Percentiles rank a stretch among this genome's conserved stretches.
These are phyloP conservation scores for Macroglossus sobrinus DNA, from an alignment of 2,113 vertebrate species.

Conservation along the genomic window DNA sequence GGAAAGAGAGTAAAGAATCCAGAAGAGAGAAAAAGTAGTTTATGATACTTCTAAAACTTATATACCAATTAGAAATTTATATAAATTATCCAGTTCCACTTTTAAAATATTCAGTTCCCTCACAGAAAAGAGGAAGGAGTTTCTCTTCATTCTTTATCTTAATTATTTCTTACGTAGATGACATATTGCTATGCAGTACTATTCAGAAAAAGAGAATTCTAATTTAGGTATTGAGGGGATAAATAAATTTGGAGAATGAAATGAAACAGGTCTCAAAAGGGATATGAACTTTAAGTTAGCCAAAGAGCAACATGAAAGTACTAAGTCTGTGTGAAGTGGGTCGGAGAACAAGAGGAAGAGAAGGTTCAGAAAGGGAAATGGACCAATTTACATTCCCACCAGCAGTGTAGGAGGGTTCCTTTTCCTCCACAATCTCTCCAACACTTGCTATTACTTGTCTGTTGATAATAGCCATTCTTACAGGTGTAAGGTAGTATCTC, in stretches of 20 bases:
- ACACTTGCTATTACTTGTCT: too few species aligned
- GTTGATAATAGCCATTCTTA: too few species aligned
- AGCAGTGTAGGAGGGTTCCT: too few species aligned
- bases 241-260: slow-evolving; percentile 6
- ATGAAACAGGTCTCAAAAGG: neutral
- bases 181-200: neutral
- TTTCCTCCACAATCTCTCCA: too few species aligned
- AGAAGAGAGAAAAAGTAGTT: neutral
- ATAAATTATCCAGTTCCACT: neutral
- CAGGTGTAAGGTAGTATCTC: too few species aligned
- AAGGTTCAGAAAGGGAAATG: neutral
- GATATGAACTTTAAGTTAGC: neutral
- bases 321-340: neutral
- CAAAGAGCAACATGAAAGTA: neutral
- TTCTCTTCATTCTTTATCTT: neutral
- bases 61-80: slow-evolving; percentile 1
- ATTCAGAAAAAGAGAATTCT: slow-evolving; percentile 3
- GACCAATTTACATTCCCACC: too few species aligned
- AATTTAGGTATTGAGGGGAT: neutral
- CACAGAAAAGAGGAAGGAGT: neutral
- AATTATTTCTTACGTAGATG: neutral
- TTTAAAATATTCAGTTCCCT: neutral
- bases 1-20: neutral
- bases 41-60: slow-evolving; percentile 1
- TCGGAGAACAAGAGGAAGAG: neutral